A percentile compares a stretch with the other conserved stretches of the same genome.
Evolutionary conservation across 2,113 vertebrate genomes (phyloP).

Genomic region (Ptyas mucosa): DNA sequence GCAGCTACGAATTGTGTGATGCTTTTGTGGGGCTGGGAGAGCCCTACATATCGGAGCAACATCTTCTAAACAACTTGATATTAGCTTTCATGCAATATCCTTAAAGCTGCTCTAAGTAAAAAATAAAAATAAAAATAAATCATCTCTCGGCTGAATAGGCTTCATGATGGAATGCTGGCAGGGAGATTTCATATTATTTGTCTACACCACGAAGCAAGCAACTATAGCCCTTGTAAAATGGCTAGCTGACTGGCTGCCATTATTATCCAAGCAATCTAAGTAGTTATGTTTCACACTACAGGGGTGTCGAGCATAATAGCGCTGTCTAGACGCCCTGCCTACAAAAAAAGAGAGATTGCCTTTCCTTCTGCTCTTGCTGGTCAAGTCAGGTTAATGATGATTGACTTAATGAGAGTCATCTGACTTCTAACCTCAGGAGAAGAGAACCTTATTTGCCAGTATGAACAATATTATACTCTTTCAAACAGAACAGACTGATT

Average conservation of each 20-base stretch:
- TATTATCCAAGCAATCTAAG: constrained; percentile 55
- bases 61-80: constrained; percentile 14
- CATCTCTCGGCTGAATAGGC: constrained; percentile 38
- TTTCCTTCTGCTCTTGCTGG: constrained; percentile 48
- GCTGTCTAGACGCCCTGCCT: constrained; percentile 46
- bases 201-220: constrained; percentile 50
- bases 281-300: constrained; percentile 54
- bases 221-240: constrained; percentile 46
- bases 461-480: constrained; percentile 48
- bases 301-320: constrained; percentile 43
- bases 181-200: constrained; percentile 56
- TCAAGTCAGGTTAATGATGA: constrained; percentile 46
- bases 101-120: constrained; percentile 42
- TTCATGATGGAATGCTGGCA: constrained; percentile 49
- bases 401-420: constrained; percentile 47
- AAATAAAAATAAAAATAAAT: constrained; percentile 29
- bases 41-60: constrained; percentile 43
- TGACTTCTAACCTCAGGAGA: constrained; percentile 42
- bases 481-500: constrained; percentile 33
- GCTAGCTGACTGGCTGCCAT: constrained; percentile 30
- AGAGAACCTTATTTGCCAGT: constrained; percentile 35
- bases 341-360: constrained; percentile 42
- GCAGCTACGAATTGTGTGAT: constrained; percentile 46
- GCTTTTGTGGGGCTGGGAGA: constrained; percentile 27
- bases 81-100: constrained; percentile 38